phyloP scores from a whole-genome alignment of 2,797 vertebrate genomes.

The Rhinogobio ventralis region DNA sequence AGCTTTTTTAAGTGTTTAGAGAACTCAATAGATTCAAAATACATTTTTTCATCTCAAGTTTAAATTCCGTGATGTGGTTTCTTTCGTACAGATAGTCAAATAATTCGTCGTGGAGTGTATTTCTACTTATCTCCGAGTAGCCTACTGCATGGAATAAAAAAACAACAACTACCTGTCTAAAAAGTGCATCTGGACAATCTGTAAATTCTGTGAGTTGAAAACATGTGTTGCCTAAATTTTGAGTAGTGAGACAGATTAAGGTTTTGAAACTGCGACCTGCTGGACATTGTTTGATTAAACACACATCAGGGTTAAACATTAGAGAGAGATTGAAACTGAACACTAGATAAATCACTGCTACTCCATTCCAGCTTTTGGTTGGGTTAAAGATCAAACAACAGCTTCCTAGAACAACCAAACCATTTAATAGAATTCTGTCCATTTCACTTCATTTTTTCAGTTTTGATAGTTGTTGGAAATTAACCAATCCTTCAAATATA shows the following conservation, averaged over 20 bases:
- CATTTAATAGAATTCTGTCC: not conserved
- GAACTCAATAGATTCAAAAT: too few species aligned
- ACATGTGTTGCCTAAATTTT: not conserved
- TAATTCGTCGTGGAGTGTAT: not conserved
- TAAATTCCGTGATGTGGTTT: not conserved
- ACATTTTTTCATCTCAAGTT: too few species aligned
- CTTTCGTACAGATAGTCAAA: not conserved
- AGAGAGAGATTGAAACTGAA: not conserved
- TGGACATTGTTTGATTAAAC: constrained; percentile 42
- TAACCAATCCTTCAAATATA: not conserved
- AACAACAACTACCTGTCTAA: not conserved
- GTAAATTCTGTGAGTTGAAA: not conserved
- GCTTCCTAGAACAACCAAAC: not conserved
- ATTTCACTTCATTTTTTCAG: not conserved
- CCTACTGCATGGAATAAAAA: not conserved
- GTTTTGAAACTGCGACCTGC: constrained; percentile 19
- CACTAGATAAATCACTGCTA: not conserved
- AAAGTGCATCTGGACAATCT: not conserved
- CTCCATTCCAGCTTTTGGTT: not conserved
- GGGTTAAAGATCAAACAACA: not conserved
- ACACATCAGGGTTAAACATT: constrained; percentile 45
- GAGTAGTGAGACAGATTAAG: not conserved
- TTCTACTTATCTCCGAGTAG: not conserved
- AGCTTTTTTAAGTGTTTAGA: too few species aligned
- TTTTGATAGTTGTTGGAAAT: not conserved